Percentiles rank a stretch among this genome's conserved stretches.
Evolutionary conservation across 2,113 vertebrate genomes (phyloP).

Genomic region (Noturus placidus): DNA sequence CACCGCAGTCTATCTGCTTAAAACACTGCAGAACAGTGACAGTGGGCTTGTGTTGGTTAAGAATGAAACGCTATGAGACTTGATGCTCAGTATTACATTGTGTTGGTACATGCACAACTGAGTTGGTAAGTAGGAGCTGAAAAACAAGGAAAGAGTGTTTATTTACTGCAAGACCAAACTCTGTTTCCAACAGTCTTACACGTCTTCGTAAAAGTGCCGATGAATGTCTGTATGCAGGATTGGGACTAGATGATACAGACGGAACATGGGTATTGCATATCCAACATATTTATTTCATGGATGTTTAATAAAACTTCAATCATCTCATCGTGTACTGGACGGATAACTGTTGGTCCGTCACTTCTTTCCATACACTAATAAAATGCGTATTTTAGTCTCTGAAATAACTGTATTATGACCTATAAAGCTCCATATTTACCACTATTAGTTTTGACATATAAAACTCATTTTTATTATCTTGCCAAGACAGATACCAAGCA

Average conservation of each 20-base stretch:
- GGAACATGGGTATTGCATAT: background rate
- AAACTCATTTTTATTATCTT: slow-evolving; percentile 24
- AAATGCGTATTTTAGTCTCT: too few relatives aligned
- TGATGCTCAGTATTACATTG: background rate
- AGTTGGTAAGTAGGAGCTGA: slow-evolving; percentile 6
- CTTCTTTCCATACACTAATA: slow-evolving; percentile 2
- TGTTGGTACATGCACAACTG: background rate
- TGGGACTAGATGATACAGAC: background rate
- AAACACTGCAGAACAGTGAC: slow-evolving; percentile 27
- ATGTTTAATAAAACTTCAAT: background rate
- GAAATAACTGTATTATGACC: too few relatives aligned
- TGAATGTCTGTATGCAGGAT: background rate
- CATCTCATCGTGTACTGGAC: background rate
- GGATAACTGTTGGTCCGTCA: background rate
- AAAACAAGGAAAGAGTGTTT: background rate
- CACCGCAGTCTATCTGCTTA: background rate
- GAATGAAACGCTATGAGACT: slow-evolving; percentile 15
- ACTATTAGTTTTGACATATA: background rate
- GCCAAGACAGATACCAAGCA: background rate
- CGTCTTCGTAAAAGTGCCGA: background rate
- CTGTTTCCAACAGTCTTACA: background rate
- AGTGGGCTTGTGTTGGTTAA: background rate
- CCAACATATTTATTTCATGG: background rate
- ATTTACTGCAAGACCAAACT: slow-evolving; percentile 6
- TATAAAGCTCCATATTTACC: background rate